phyloP scores from a whole-genome alignment of 1,140 invertebrate genomes.

The Danaus plexippus region DNA sequence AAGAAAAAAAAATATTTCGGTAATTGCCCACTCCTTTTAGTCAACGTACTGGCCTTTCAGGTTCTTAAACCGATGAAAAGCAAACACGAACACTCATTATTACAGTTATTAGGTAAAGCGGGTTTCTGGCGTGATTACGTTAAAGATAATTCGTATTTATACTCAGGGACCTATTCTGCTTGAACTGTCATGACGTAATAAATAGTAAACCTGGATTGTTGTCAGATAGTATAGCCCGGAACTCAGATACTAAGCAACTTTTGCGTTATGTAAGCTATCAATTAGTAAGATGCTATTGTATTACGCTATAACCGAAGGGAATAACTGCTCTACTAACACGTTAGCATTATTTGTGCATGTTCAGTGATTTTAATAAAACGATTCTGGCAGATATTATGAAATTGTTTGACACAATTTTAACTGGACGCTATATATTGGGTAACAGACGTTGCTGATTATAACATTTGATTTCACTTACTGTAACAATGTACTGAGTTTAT shows the following conservation, averaged over 20 bases:
- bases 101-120: slow-evolving; percentile 15
- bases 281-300: slow-evolving; percentile 60
- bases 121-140: slow-evolving; percentile 40
- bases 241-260: slow-evolving; percentile 45
- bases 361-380: slow-evolving; percentile 14
- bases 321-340: slow-evolving; percentile 17
- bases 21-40: too few relatives aligned
- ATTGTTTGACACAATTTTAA: slow-evolving; percentile 10
- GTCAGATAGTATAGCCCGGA: slow-evolving; percentile 53
- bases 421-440: background rate
- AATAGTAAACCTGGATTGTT: slow-evolving; percentile 34
- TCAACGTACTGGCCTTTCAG: too few relatives aligned
- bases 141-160: slow-evolving; percentile 32
- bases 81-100: slow-evolving; percentile 11
- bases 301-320: slow-evolving; percentile 39
- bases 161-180: slow-evolving; percentile 33
- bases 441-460: too few relatives aligned
- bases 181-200: slow-evolving; percentile 39
- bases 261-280: slow-evolving; percentile 64
- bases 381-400: slow-evolving; percentile 8
- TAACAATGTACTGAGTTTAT: too few relatives aligned
- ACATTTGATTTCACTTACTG: too few relatives aligned
- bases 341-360: slow-evolving; percentile 17
- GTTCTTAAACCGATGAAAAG: too few relatives aligned
- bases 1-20: too few relatives aligned